A percentile compares a stretch with the other conserved stretches of the same genome.
These are phyloP conservation scores for Geococcyx californianus DNA, from an alignment of 2,113 vertebrate genomes.

Conservation along the genomic window DNA sequence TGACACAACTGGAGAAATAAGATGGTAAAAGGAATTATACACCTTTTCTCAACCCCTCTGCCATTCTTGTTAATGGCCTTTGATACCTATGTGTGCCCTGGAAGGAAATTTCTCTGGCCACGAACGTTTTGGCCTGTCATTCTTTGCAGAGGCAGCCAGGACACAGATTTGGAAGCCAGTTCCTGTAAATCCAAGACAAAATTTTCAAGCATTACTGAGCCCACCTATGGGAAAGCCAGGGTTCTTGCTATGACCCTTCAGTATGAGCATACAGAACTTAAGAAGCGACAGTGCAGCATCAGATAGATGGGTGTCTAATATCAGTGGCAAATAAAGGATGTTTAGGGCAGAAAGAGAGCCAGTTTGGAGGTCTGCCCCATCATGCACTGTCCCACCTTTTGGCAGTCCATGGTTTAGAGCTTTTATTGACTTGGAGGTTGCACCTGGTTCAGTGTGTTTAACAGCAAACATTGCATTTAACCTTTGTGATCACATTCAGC, in stretches of 20 bases:
- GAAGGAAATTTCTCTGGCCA: neutral
- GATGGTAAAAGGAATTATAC: neutral
- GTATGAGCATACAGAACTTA: neutral
- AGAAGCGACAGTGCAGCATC: neutral
- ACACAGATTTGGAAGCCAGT: neutral
- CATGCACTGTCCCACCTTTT: neutral
- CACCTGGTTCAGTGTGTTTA: neutral
- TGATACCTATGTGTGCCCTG: neutral
- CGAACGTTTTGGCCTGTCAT: neutral
- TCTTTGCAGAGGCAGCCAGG: neutral
- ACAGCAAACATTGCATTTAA: neutral
- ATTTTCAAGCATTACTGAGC: neutral
- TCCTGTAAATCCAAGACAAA: neutral
- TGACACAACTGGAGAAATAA: neutral
- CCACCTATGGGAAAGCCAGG: neutral
- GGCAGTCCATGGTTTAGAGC: neutral
- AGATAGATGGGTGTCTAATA: accelerated
- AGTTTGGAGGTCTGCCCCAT: neutral
- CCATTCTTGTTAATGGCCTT: neutral
- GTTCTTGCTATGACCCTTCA: neutral
- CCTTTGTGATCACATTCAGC: neutral
- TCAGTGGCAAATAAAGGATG: neutral
- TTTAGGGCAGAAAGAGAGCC: neutral
- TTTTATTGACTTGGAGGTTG: neutral
- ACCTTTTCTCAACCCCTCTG: neutral